Percentiles rank a stretch among this genome's conserved stretches.
phyloP scores from a whole-genome alignment of 2,888 invertebrate species.

The Myathropa florea region DNA sequence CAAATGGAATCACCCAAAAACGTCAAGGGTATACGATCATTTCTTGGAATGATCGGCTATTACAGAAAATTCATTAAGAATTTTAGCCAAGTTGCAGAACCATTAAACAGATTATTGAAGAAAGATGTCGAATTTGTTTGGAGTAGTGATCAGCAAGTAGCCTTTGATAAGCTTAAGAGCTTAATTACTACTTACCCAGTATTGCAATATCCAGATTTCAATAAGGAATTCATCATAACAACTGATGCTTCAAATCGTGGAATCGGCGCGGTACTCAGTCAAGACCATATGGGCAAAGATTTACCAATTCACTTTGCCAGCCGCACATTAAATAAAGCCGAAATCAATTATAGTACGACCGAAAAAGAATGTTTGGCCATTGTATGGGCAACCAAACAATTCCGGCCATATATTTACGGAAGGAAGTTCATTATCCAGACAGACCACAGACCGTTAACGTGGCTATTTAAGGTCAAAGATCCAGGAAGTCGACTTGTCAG shows the following conservation, averaged over 20 bases:
- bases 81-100: too few relatives aligned
- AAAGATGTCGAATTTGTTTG: too few relatives aligned
- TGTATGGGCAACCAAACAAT: too few relatives aligned
- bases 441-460: too few relatives aligned
- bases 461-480: neutral
- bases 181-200: neutral
- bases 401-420: neutral
- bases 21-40: neutral
- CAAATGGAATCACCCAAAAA: neutral
- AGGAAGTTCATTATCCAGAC: neutral
- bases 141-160: neutral
- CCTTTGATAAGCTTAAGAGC: neutral
- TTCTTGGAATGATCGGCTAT: too few relatives aligned
- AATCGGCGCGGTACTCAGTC: neutral
- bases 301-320: neutral
- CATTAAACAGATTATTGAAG: too few relatives aligned
- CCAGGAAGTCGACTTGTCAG: neutral
- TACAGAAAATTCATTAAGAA: too few relatives aligned
- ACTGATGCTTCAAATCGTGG: neutral
- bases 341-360: conserved; percentile 1
- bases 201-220: neutral
- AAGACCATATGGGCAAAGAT: neutral
- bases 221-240: neutral
- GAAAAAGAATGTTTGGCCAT: neutral
- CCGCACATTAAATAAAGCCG: neutral